Conservation (phyloP, 2,888 invertebrate genomes). For the Sphaeridia pumilis region DNA sequence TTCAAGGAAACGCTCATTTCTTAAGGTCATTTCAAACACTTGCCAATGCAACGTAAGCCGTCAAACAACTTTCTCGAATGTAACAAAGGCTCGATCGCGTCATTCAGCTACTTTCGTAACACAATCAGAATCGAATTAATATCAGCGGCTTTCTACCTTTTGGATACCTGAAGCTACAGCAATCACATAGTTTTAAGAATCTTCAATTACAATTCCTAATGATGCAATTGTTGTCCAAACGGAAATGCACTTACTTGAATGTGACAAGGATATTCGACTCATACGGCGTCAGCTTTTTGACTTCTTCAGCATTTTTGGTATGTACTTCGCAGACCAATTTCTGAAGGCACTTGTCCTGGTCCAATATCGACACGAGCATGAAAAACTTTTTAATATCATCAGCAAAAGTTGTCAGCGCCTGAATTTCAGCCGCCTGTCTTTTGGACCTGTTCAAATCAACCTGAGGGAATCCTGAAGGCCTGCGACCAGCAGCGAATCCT, state of each 20-base stretch:
- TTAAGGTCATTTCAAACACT: too few relatives aligned
- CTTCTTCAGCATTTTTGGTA: slow-evolving; percentile 21
- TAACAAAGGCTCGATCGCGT: too few relatives aligned
- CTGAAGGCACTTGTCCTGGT: slow-evolving; percentile 31
- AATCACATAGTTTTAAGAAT: too few relatives aligned
- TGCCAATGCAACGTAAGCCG: too few relatives aligned
- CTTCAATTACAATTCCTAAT: too few relatives aligned
- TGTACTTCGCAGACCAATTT: slow-evolving; percentile 35
- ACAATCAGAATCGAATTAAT: too few relatives aligned
- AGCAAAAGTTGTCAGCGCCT: slow-evolving; percentile 10
- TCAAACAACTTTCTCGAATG: too few relatives aligned
- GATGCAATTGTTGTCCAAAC: too few relatives aligned
- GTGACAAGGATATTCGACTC: slow-evolving; percentile 31
- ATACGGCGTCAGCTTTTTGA: slow-evolving; percentile 20
- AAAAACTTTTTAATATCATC: slow-evolving; percentile 32
- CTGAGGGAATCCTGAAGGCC: neutral
- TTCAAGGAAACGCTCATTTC: too few relatives aligned
- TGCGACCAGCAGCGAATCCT: neutral
- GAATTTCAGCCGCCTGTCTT: slow-evolving; percentile 2
- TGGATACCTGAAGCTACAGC: too few relatives aligned
- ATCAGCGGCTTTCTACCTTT: too few relatives aligned
- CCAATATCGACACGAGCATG: slow-evolving; percentile 27
- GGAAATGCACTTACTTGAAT: slow-evolving; percentile 27
- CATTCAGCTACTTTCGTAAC: too few relatives aligned
- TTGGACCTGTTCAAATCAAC: neutral